Evolutionary conservation across 2,888 invertebrate species (phyloP).

Genomic region (Drosophila mettleri): DNA sequence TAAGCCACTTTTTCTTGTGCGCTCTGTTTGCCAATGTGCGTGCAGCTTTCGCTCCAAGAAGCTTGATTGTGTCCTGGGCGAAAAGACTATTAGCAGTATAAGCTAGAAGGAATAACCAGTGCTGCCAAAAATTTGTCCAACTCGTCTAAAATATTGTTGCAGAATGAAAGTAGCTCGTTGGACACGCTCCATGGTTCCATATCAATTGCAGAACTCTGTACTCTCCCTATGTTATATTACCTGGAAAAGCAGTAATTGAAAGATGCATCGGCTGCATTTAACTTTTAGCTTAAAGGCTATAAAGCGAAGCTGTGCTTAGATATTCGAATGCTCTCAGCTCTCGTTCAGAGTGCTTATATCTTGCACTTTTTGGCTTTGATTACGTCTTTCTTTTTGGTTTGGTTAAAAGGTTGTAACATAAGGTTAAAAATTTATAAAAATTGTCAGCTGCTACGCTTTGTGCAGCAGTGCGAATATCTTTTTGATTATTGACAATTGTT

Average conservation of each 20-base stretch:
- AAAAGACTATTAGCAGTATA: too few relatives aligned
- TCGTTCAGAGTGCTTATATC: slow-evolving; percentile 46
- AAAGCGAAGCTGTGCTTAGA: slow-evolving; percentile 23
- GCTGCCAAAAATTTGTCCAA: slow-evolving; percentile 51
- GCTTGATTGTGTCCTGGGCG: neutral
- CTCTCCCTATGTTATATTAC: neutral
- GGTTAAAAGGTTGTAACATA: too few relatives aligned
- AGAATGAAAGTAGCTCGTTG: slow-evolving; percentile 65
- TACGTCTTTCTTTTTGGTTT: slow-evolving; percentile 71
- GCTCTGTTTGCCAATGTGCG: slow-evolving; percentile 4
- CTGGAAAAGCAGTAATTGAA: slow-evolving; percentile 50
- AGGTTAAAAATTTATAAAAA: too few relatives aligned
- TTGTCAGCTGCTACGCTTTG: too few relatives aligned
- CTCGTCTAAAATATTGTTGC: slow-evolving; percentile 45
- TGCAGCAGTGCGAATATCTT: too few relatives aligned
- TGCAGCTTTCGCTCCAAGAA: neutral
- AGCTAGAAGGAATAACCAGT: slow-evolving; percentile 35
- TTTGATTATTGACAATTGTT: too few relatives aligned
- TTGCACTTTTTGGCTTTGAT: slow-evolving; percentile 68
- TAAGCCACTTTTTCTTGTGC: slow-evolving; percentile 7
- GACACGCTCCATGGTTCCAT: slow-evolving; percentile 76
- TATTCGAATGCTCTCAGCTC: slow-evolving; percentile 31
- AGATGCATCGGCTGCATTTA: slow-evolving; percentile 52
- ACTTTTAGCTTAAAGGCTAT: slow-evolving; percentile 61
- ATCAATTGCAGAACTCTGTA: slow-evolving; percentile 62